Conservation (phyloP, 2,113 vertebrate species). For the Grantiella picta region DNA sequence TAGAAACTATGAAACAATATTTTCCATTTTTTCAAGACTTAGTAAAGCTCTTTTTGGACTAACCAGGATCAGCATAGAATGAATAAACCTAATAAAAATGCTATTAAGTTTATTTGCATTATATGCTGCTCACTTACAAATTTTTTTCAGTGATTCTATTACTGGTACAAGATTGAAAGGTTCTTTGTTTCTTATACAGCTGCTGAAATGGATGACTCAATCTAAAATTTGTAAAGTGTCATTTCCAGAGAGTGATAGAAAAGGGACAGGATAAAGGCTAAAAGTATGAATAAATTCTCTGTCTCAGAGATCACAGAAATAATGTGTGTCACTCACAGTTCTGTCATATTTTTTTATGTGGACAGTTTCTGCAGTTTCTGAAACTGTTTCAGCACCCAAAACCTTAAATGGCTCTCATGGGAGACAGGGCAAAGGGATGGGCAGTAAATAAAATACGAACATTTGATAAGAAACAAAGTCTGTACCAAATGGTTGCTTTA, state of each 20-base stretch:
- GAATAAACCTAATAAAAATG: not conserved
- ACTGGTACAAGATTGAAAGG: not conserved
- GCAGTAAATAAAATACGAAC: not conserved
- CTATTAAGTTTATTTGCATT: not conserved
- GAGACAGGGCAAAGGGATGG: not conserved
- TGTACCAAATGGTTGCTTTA: not conserved
- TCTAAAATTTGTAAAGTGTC: not conserved
- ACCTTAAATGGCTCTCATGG: not conserved
- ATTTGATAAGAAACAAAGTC: not conserved
- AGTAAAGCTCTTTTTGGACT: not conserved
- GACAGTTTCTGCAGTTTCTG: not conserved
- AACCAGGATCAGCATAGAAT: not conserved
- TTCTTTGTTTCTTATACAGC: not conserved
- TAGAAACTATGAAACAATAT: not conserved
- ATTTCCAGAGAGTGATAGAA: not conserved
- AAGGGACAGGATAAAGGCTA: not conserved
- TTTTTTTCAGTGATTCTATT: not conserved
- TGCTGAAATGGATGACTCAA: not conserved
- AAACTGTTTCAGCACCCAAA: not conserved
- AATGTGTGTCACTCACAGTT: not conserved
- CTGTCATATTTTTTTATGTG: not conserved
- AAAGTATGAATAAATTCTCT: not conserved
- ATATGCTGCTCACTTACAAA: not conserved
- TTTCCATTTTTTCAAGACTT: not conserved
- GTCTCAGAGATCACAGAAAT: not conserved